phyloP scores from a whole-genome alignment of 1,140 invertebrate species.

The Drosophila pseudoobscura region DNA sequence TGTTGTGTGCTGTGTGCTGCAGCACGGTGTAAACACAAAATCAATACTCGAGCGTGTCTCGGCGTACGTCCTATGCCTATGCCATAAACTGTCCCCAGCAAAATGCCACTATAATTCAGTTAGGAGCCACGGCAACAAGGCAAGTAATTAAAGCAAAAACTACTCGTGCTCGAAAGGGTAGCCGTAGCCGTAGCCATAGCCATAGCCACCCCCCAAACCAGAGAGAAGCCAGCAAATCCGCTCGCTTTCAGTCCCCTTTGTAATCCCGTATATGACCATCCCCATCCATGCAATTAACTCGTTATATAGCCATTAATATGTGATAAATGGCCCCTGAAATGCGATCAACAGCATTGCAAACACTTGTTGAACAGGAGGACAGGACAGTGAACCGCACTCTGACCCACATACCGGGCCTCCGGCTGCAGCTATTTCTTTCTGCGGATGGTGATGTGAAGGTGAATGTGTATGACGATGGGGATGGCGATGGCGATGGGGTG shows the following conservation, averaged over 20 bases:
- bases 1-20: conserved; percentile 31
- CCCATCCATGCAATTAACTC: conserved; percentile 34
- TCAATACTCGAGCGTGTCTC: conserved; percentile 52
- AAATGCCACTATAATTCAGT: conserved; percentile 19
- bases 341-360: conserved; percentile 28
- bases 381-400: conserved; percentile 29
- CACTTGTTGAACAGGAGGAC: conserved; percentile 36
- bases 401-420: conserved; percentile 25
- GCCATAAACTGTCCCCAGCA: conserved; percentile 3
- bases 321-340: conserved; percentile 36
- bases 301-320: conserved; percentile 28
- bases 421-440: background rate
- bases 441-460: too few species aligned
- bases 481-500: background rate
- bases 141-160: conserved; percentile 12
- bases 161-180: too few species aligned
- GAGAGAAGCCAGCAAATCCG: background rate
- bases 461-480: too few species aligned
- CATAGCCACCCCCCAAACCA: background rate
- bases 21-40: conserved; percentile 48
- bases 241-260: background rate
- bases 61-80: conserved; percentile 9
- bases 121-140: conserved; percentile 20
- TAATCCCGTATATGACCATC: conserved; percentile 3
- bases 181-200: too few species aligned